phyloP scores from a whole-genome alignment of 2,797 vertebrate genomes.

The Tenualosa thibaudeaui region DNA sequence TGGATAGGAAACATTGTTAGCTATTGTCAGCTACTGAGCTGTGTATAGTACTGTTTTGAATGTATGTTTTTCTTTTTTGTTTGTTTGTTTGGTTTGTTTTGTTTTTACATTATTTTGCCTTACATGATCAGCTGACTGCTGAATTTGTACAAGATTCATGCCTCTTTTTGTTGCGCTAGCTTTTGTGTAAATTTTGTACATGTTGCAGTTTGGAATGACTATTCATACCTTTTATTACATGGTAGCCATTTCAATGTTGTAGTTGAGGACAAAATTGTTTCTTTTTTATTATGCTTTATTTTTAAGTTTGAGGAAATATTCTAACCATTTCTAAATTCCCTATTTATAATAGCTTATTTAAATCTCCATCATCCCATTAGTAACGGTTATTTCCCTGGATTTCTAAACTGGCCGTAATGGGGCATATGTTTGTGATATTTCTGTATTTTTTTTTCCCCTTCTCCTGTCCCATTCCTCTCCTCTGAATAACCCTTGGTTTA shows the following conservation, averaged over 20 bases:
- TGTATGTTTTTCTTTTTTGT: conserved; percentile 59
- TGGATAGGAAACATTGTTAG: conserved; percentile 48
- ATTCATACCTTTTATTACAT: conserved; percentile 50
- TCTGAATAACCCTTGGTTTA: conserved; percentile 32
- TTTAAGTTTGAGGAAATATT: conserved; percentile 13
- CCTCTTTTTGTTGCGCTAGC: conserved; percentile 53
- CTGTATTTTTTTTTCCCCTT: too few species aligned
- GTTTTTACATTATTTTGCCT: conserved; percentile 67
- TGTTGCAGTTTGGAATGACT: conserved; percentile 68
- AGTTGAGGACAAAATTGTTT: conserved; percentile 19
- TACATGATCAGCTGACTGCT: conserved; percentile 68
- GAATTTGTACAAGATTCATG: conserved; percentile 72
- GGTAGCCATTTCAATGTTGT: conserved; percentile 38
- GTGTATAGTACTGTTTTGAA: conserved; percentile 70
- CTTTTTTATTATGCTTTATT: neutral
- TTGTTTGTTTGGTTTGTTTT: conserved; percentile 41
- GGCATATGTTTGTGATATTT: neutral
- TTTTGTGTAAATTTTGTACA: conserved; percentile 80
- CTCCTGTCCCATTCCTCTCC: neutral
- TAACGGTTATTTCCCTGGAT: neutral
- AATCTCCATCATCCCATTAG: neutral
- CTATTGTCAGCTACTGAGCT: conserved; percentile 43
- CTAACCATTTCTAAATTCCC: conserved; percentile 2
- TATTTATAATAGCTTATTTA: conserved; percentile 43
- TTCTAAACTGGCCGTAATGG: neutral